Conservation (phyloP, 2,888 invertebrate species). For the Megalurothrips usitatus region DNA sequence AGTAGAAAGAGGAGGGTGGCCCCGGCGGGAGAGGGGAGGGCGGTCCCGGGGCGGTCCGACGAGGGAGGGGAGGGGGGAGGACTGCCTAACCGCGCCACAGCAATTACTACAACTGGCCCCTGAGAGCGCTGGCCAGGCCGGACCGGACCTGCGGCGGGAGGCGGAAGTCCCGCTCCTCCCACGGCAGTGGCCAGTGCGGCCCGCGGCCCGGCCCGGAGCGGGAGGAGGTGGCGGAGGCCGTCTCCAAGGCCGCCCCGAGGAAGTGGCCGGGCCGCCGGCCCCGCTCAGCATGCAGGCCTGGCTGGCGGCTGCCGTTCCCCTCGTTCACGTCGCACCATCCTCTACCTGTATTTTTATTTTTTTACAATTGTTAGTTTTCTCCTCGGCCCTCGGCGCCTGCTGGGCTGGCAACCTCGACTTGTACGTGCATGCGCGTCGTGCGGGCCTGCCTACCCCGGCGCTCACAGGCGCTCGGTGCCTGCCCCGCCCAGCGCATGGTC, state of each 20-base stretch:
- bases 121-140: background rate
- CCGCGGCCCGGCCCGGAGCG: background rate
- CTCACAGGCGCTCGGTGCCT: slow-evolving; percentile 22
- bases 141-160: background rate
- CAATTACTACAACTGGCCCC: slow-evolving; percentile 19
- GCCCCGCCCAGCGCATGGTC: too few species aligned
- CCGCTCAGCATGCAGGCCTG: too few species aligned
- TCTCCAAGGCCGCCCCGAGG: too few species aligned
- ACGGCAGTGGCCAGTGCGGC: background rate
- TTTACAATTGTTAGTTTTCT: too few species aligned
- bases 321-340: slow-evolving; percentile 38
- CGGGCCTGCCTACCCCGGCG: slow-evolving; percentile 36
- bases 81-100: background rate
- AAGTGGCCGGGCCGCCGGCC: too few species aligned
- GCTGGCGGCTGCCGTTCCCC: slow-evolving; percentile 34
- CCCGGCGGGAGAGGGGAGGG: background rate
- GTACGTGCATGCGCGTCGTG: slow-evolving; percentile 33
- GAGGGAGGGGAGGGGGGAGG: background rate
- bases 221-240: too few species aligned
- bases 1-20: background rate
- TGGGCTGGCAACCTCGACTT: slow-evolving; percentile 23
- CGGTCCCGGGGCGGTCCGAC: background rate
- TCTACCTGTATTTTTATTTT: too few species aligned
- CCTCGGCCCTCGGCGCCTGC: too few species aligned
- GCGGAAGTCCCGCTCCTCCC: background rate